Conservation (phyloP, 1,140 invertebrate species). For the Latrodectus geometricus region DNA sequence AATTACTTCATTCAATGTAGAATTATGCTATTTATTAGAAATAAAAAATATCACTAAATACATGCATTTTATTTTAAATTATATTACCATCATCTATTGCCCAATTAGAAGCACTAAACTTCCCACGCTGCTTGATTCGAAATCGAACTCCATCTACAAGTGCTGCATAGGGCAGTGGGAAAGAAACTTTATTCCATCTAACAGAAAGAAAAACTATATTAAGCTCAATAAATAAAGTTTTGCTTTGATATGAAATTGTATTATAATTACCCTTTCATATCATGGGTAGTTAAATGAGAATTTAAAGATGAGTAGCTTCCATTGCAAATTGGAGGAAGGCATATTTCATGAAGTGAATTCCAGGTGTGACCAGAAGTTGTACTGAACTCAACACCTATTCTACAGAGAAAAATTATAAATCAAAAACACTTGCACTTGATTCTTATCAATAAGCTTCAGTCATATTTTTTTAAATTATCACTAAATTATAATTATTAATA, state of each 20-base stretch:
- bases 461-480: no score
- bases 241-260: not conserved
- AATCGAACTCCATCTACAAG: conserved; percentile 68
- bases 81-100: conserved; percentile 68
- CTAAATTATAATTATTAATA: no score
- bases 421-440: not conserved
- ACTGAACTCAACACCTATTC: conserved; percentile 68
- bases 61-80: not conserved
- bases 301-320: conserved; percentile 64
- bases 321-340: conserved; percentile 67
- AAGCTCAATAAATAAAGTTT: not conserved
- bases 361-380: conserved; percentile 68
- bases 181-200: conserved; percentile 69
- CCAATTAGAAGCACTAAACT: conserved; percentile 67
- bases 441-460: no score
- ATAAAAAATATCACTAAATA: no score
- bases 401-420: conserved; percentile 54
- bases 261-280: conserved; percentile 47
- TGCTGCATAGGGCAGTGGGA: conserved; percentile 69
- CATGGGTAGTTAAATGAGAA: conserved; percentile 44
- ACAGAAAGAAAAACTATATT: not conserved
- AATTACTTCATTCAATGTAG: no score
- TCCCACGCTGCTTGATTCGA: conserved; percentile 66
- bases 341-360: conserved; percentile 66
- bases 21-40: no score